Evolutionary conservation across 1,140 invertebrate species (phyloP).

Genomic region (Temnothorax curvispinosus): DNA sequence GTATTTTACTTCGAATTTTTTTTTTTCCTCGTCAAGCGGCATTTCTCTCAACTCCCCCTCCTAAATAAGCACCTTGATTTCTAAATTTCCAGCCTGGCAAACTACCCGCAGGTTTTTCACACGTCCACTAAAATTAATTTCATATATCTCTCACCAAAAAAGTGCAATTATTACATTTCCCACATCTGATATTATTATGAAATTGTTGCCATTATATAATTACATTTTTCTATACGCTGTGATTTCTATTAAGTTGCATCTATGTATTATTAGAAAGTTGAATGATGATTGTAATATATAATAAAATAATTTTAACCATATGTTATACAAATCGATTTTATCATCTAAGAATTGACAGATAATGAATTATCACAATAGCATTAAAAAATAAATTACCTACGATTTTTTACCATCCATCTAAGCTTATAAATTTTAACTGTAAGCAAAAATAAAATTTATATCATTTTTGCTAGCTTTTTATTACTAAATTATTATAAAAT

Average conservation of each 20-base stretch:
- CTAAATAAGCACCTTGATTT: slow-evolving; percentile 12
- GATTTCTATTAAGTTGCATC: neutral
- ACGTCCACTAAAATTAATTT: neutral
- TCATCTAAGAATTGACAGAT: neutral
- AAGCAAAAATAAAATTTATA: neutral
- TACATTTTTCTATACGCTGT: neutral
- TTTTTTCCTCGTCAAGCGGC: neutral
- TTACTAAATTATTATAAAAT: neutral
- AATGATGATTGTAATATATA: neutral
- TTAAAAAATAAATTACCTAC: neutral
- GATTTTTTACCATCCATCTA: neutral
- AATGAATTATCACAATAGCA: neutral
- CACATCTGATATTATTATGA: neutral
- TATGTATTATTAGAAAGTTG: neutral
- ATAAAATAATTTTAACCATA: no score
- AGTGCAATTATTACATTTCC: neutral
- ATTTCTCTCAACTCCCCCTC: neutral
- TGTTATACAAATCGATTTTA: neutral
- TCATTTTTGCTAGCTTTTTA: neutral
- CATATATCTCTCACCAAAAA: neutral
- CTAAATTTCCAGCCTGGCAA: neutral
- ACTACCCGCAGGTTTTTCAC: neutral
- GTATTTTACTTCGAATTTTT: slow-evolving; percentile 2
- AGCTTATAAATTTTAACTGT: neutral
- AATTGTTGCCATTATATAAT: neutral